Conservation (phyloP, 2,888 invertebrate genomes). For the Eubasilissa splendida region DNA sequence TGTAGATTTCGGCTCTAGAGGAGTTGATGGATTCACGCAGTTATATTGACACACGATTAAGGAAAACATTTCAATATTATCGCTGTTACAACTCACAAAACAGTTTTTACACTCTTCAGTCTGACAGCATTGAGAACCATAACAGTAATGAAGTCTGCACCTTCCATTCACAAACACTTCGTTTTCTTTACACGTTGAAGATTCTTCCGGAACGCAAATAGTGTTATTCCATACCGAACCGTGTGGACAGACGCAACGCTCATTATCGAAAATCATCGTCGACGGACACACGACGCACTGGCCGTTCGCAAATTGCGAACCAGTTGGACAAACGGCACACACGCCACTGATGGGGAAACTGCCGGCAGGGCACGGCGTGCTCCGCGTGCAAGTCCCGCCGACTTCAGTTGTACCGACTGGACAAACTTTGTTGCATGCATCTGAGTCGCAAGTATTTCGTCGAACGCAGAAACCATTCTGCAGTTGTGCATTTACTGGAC, state of each 20-base stretch:
- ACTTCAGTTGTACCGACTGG: neutral
- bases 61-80: neutral
- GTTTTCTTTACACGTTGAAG: slow-evolving; percentile 1
- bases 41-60: slow-evolving; percentile 22
- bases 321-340: slow-evolving; percentile 18
- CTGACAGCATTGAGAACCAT: slow-evolving; percentile 40
- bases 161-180: slow-evolving; percentile 29
- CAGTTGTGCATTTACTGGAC: slow-evolving; percentile 13
- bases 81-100: slow-evolving; percentile 24
- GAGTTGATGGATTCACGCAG: slow-evolving; percentile 20
- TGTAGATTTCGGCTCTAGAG: neutral
- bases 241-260: neutral
- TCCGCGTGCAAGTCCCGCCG: slow-evolving; percentile 22
- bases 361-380: slow-evolving; percentile 7
- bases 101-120: slow-evolving; percentile 36
- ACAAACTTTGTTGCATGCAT: slow-evolving; percentile 9
- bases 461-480: slow-evolving; percentile 37
- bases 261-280: neutral
- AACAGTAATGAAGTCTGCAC: slow-evolving; percentile 35
- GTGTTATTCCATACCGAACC: neutral
- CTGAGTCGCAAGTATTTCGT: neutral
- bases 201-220: neutral
- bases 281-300: neutral
- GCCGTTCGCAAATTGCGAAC: neutral
- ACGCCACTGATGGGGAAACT: slow-evolving; percentile 23